Evolutionary conservation across 2,888 invertebrate species (phyloP).

Genomic region (Branchipolynoe longqiensis): DNA sequence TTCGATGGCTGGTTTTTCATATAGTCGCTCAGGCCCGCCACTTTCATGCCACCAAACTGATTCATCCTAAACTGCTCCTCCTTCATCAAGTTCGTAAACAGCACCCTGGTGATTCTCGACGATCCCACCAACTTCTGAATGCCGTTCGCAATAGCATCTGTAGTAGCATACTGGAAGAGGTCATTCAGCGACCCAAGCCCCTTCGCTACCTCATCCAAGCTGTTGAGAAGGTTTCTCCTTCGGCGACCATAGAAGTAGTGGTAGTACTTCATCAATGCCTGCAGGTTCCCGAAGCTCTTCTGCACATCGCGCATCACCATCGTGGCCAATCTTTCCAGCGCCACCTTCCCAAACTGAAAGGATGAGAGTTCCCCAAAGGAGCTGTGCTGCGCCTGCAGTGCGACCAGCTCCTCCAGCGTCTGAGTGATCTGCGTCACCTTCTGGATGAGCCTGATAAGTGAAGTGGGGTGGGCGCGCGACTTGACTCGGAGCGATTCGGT

Average conservation of each 20-base stretch:
- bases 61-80: no score
- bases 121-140: not conserved
- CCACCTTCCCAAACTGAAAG: not conserved
- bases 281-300: not conserved
- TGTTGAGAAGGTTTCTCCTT: not conserved
- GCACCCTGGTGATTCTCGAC: not conserved
- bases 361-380: not conserved
- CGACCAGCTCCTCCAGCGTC: not conserved
- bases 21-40: no score
- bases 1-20: no score
- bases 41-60: no score
- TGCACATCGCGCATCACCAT: slow-evolving; percentile 2
- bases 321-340: not conserved
- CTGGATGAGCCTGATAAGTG: not conserved
- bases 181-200: not conserved
- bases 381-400: not conserved
- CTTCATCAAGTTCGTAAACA: not conserved
- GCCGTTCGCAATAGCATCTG: not conserved
- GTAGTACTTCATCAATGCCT: not conserved
- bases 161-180: not conserved
- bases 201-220: not conserved
- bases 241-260: not conserved
- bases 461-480: not conserved
- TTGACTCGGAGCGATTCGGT: not conserved
- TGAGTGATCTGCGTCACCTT: not conserved